These are phyloP conservation scores for Drosophila emarginata DNA, from an alignment of 2,888 invertebrate genomes.

Conservation along the genomic window DNA sequence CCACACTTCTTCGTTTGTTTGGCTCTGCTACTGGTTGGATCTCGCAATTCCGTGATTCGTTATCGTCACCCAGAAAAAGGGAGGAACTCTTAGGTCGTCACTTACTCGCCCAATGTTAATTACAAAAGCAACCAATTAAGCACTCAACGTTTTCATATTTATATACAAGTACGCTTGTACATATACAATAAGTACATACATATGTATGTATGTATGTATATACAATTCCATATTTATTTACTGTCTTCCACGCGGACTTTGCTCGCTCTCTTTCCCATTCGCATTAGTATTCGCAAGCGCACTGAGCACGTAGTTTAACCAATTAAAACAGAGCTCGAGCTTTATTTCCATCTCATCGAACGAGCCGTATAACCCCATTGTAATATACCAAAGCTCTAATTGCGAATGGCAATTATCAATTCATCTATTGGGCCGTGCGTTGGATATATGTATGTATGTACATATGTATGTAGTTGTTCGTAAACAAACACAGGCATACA, in stretches of 20 bases:
- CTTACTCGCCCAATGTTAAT: slow-evolving; percentile 31
- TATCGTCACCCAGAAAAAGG: slow-evolving; percentile 34
- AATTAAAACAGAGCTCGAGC: slow-evolving; percentile 48
- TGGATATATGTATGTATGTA: slow-evolving; percentile 8
- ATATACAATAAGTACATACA: neutral
- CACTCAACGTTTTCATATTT: neutral
- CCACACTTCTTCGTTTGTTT: slow-evolving; percentile 25
- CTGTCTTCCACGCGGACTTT: neutral
- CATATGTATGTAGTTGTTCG: no score
- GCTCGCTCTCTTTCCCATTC: slow-evolving; percentile 3
- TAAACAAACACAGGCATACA: no score
- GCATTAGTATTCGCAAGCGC: slow-evolving; percentile 10
- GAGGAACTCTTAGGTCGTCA: slow-evolving; percentile 27
- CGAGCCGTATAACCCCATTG: neutral
- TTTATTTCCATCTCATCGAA: slow-evolving; percentile 8
- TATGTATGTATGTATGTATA: neutral
- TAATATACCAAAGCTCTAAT: neutral
- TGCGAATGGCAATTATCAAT: slow-evolving; percentile 9
- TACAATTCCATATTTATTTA: slow-evolving; percentile 2
- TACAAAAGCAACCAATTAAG: slow-evolving; percentile 33
- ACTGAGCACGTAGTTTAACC: slow-evolving; percentile 27
- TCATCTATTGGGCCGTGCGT: slow-evolving; percentile 2
- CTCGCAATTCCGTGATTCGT: slow-evolving; percentile 56
- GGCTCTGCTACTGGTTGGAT: slow-evolving; percentile 56
- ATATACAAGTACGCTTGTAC: neutral